Base-by-base conservation (phyloP, 2,797 vertebrate genomes). In the Falco berigora region DNA sequence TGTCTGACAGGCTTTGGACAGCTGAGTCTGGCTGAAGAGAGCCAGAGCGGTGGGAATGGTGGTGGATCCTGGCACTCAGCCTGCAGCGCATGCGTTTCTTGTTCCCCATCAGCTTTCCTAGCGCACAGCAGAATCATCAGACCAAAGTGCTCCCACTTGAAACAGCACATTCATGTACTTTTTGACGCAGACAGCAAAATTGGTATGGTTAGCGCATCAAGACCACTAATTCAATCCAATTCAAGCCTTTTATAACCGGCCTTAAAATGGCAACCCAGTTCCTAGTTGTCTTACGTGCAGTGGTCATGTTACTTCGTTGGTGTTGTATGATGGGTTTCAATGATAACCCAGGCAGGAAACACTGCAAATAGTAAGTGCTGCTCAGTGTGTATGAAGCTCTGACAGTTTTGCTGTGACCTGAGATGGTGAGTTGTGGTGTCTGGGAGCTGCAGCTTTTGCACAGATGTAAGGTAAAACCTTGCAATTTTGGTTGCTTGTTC, bases 201-300 rank as follows among this genome's bases (percentile, higher is more conserved):
- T 30, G 79, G 58, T 72, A 55, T 5, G 52, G 58, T 86, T 69
- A 16, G 36, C 76, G 68, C 5, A 4, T 66, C 0, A 16, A 67
- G 67, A 88, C 85, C 71, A 21, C 66, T 87, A 10, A 67, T 72
- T 40, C 44, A 44, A 44, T 62, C 62, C 76, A 58, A 68, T 88
- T 91, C 59, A 32, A 6, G 7, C n/a, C 68, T 92, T 96, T 92
- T 79, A 62, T 58, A 69, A 47, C 27, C 1, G 0, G 46, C 16
- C 50, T 94, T 83, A 64, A 88, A 78, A 10, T 36, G 68, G 50
- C 72, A 72, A 4, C 21, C 13, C 80, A 4, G 25, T 52, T 72
- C 40, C 56, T n/a, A 23, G 27, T 44, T 2, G 0, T 63, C 81
- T 38, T 40, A 2, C 2, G 0, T 64, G 28, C 74, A 56, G 0